Evolutionary conservation across 2,888 invertebrate species (phyloP).

Genomic region (Acanthacorydalis orientalis): DNA sequence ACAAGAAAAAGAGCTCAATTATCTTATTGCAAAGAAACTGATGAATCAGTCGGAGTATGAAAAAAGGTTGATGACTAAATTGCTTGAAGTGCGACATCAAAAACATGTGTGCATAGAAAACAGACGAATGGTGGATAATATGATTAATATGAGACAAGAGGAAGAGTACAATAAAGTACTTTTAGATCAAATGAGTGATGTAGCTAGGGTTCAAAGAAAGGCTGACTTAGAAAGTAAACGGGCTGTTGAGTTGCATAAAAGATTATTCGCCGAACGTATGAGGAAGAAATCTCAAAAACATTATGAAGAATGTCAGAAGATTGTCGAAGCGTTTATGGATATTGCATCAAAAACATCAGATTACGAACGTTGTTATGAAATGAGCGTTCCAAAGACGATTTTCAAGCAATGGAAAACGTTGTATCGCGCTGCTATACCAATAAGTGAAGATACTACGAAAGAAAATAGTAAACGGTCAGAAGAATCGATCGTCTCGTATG

Average conservation of each 20-base stretch:
- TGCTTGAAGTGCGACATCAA: conserved; percentile 42
- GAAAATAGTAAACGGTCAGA: conserved; percentile 17
- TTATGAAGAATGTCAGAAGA: conserved; percentile 32
- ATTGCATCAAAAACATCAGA: conserved; percentile 34
- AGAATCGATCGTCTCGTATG: conserved; percentile 12
- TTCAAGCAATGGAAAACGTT: conserved; percentile 38
- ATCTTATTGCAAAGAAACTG: conserved; percentile 34
- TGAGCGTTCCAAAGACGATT: conserved; percentile 29
- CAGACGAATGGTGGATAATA: conserved; percentile 31
- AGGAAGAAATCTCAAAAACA: conserved; percentile 30
- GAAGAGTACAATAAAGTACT: conserved; percentile 30
- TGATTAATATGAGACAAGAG: conserved; percentile 31
- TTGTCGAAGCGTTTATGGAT: conserved; percentile 35
- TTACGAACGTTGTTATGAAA: conserved; percentile 24
- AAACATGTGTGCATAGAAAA: conserved; percentile 36
- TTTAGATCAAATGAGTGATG: conserved; percentile 28
- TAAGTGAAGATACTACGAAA: conserved; percentile 31
- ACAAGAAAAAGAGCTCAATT: conserved; percentile 33
- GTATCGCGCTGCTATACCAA: conserved; percentile 35
- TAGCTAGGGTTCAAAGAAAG: conserved; percentile 15
- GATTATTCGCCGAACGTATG: conserved; percentile 35
- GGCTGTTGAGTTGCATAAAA: conserved; percentile 32
- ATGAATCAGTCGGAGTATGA: conserved; percentile 45
- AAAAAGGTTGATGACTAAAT: conserved; percentile 44
- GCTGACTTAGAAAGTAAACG: conserved; percentile 29